These are phyloP conservation scores for Heterodera schachtii DNA, from an alignment of 1,140 invertebrate genomes.

Conservation along the genomic window DNA sequence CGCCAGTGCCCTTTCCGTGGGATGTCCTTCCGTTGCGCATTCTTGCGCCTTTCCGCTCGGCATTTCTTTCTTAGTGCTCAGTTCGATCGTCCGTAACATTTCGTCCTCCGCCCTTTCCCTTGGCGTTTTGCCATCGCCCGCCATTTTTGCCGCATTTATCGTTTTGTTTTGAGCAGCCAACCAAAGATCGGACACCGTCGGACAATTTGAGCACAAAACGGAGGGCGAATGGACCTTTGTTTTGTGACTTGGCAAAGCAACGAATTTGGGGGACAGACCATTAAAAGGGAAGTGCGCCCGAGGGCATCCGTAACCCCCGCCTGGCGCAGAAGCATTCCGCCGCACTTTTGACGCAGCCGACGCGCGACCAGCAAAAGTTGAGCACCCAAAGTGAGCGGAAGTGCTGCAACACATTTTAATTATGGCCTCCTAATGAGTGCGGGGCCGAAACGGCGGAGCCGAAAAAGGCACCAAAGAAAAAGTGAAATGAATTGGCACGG, in stretches of 20 bases:
- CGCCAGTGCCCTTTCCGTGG: background rate
- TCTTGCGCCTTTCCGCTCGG: background rate
- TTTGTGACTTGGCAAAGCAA: slow-evolving; percentile 22
- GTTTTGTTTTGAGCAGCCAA: slow-evolving; percentile 14
- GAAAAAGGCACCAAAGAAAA: no score
- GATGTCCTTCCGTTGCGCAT: background rate
- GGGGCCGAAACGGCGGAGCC: no score
- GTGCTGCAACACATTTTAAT: slow-evolving; percentile 24
- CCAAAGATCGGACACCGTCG: slow-evolving; percentile 30
- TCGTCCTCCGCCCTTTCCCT: background rate
- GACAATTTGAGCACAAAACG: slow-evolving; percentile 16
- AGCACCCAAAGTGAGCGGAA: slow-evolving; percentile 52
- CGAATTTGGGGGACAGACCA: slow-evolving; percentile 32
- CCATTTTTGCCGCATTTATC: background rate
- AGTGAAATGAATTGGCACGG: no score
- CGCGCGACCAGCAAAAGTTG: slow-evolving; percentile 51
- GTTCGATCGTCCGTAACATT: background rate
- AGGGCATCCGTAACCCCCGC: slow-evolving; percentile 49
- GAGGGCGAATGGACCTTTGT: slow-evolving; percentile 10
- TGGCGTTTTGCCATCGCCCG: background rate
- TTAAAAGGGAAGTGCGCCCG: slow-evolving; percentile 46
- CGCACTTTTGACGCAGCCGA: slow-evolving; percentile 35
- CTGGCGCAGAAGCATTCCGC: slow-evolving; percentile 45
- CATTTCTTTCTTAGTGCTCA: background rate
- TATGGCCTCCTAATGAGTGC: background rate